Evolutionary conservation across 2,113 vertebrate species (phyloP), one percentile per base, ranked within the genome.

Genomic region (Eulemur rufifrons): DNA sequence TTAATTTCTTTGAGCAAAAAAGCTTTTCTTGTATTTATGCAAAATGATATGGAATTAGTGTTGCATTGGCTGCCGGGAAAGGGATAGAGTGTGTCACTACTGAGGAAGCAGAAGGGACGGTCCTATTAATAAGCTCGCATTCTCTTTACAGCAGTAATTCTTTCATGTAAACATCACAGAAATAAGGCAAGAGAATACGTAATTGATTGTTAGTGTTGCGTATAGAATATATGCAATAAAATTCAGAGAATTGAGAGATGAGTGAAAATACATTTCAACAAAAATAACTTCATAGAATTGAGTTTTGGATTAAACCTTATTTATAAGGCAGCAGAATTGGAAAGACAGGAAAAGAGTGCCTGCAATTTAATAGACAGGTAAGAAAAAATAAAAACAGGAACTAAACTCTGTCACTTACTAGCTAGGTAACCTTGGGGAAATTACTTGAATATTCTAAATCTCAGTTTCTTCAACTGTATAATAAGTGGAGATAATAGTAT

Each of bases 51-150:
- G 18, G 34, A 27, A 11, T 34, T 10, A 47, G 25, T 5, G 1
- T 29, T 9, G 11, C 5, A 1, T 10, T 5, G 15, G 12, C n/a
- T 50, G 3, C 37, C 17, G 29, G 1, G 5, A 27, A 32, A 15
- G 9, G 64, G 63, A 14, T 18, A 13, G 25, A 45, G 3, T 12
- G 29, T 5, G 6, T 20, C 15, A 5, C 20, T 23, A 4, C 12
- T 34, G 12, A 50, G 9, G 17, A 54, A 20, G 50, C 32, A 29
- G 73, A 37, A 78, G 39, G n/a, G 8, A 18, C 0, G 56, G 64
- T 4, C 27, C 61, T 88, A 13, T 13, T 11, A 2, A 34, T 50
- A 34, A 5, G 0, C 45, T n/a, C 54, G 6, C 3, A 2, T 69
- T 50, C 61, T 52, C 81, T 42, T 23, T 10, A 25, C 20, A 39